phyloP scores from a whole-genome alignment of 2,113 vertebrate genomes.

The Oreotragus oreotragus region DNA sequence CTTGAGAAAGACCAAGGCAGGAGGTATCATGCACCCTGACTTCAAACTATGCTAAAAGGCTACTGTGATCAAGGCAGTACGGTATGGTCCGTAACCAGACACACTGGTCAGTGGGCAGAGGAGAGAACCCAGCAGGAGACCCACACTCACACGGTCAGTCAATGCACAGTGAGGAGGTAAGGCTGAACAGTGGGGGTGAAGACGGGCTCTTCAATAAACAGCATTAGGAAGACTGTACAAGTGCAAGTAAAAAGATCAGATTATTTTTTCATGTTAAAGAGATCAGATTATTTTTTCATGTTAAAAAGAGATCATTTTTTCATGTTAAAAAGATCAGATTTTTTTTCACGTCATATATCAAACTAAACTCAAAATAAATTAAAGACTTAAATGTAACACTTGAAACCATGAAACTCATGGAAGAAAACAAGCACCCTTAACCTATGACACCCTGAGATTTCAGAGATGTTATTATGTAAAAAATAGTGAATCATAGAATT shows the following conservation, averaged over 20 bases:
- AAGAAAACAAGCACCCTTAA: neutral
- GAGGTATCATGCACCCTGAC: neutral
- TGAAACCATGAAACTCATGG: neutral
- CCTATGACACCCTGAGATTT: neutral
- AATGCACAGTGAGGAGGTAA: fast-evolving
- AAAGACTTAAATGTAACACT: neutral
- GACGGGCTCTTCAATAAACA: neutral
- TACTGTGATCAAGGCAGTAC: neutral
- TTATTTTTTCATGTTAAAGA: no score
- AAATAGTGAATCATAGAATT: neutral
- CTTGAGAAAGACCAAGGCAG: neutral
- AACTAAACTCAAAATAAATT: neutral
- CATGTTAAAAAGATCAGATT: no score
- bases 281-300: neutral
- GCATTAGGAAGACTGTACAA: neutral
- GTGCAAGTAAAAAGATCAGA: neutral
- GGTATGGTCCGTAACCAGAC: neutral
- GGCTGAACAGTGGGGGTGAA: neutral
- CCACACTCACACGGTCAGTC: fast-evolving
- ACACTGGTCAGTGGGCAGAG: neutral
- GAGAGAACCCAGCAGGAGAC: neutral
- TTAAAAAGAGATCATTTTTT: no score
- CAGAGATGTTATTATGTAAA: neutral
- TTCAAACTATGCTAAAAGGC: neutral
- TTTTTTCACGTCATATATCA: neutral